Evolutionary conservation across 2,113 vertebrate genomes (phyloP), one percentile per base, ranked within the genome.

Genomic region (Lepus timidus): DNA sequence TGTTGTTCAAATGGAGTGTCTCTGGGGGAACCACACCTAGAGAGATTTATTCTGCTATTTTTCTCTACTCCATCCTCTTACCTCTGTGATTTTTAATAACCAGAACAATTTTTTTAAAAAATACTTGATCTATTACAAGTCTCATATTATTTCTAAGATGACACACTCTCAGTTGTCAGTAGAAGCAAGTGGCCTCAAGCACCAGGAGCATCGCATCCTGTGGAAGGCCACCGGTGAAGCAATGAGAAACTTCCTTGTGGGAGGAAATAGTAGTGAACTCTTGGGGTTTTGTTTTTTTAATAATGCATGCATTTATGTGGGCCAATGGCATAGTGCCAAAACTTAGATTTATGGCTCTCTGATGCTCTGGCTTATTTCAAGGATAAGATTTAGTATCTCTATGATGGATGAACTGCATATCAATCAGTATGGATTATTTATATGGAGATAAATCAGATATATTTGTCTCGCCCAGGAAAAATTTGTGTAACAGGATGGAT

Each of bases 361-460:
- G 31, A 61, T 93, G 73, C 25, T 89, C n/a, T 95, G 67, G 33
- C 51, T 91, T 89, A 17, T 86, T 82, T 91, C 51, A 89, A 74
- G 9, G 58, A 68, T 79, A 93, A 78, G 19, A 88, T 91, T 93
- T 94, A 88, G 11, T 36, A 67, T 90, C 19, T 85, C 36, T 68
- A 85, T 55, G 29, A 31, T 68, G n/a, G 3, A 78, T 91, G n/a
- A 16, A 65, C 39, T 71, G 8, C 3, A 76, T 67, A 49, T 65
- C 23, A 19, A 68, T 94, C 52, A 67, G 29, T 44, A 55, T 29
- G 14, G n/a, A 85, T 75, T 92, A 65, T 87, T 92, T 95, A 68
- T 58, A 64, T 64, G 87, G 33, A 84, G 11, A 76, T 65, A 94
- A 94, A 49, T 90, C 39, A 90, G 62, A 83, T 27, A 31, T 74